A percentile compares a stretch with the other conserved stretches of the same genome.
These are phyloP conservation scores for Ctenomys sociabilis DNA, from an alignment of 2,113 vertebrate genomes.

Conservation along the genomic window DNA sequence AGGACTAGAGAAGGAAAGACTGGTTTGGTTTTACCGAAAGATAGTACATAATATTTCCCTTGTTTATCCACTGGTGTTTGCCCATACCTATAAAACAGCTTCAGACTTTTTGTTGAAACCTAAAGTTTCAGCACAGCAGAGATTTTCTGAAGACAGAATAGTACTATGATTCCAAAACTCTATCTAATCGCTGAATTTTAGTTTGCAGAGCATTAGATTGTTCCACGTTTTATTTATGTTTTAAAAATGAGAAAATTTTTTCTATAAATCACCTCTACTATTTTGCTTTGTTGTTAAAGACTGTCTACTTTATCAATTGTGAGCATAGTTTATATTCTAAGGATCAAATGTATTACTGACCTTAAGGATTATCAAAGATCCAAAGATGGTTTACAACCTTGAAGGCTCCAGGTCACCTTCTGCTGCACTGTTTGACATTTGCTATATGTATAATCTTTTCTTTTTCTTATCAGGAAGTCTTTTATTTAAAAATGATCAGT, in stretches of 20 bases:
- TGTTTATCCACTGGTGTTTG: not conserved
- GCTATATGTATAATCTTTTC: not conserved
- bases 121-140: not conserved
- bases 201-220: not conserved
- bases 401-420: not conserved
- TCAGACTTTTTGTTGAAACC: conserved; percentile 1
- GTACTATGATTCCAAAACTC: not conserved
- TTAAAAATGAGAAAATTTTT: not conserved
- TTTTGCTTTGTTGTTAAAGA: not conserved
- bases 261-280: not conserved
- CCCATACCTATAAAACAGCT: not conserved
- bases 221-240: not conserved
- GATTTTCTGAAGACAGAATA: not conserved
- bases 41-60: not conserved
- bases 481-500: not conserved
- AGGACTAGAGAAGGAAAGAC: not conserved
- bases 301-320: not conserved
- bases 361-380: not conserved
- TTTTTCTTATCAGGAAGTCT: not conserved
- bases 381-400: not conserved
- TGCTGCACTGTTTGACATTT: not conserved
- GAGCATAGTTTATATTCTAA: not conserved
- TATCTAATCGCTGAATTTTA: not conserved
- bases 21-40: not conserved
- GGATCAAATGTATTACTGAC: not conserved